A percentile compares a stretch with the other conserved stretches of the same genome.
These are phyloP conservation scores for Rhinolophus sinicus DNA, from an alignment of 2,113 vertebrate species.

Conservation along the genomic window DNA sequence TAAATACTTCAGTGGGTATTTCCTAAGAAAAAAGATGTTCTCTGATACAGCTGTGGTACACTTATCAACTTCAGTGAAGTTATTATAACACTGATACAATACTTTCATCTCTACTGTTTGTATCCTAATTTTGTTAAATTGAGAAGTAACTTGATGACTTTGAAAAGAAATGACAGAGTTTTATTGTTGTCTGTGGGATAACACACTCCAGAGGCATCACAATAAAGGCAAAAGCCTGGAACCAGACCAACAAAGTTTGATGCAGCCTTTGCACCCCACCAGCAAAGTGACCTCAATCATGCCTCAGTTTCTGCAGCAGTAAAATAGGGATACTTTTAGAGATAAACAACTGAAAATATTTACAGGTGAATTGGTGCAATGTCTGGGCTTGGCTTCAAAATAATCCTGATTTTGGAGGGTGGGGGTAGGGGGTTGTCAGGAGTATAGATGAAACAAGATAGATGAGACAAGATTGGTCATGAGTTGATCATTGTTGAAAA, in stretches of 20 bases:
- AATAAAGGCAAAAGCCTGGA: neutral
- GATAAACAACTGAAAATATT: neutral
- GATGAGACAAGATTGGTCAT: neutral
- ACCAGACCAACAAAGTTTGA: neutral
- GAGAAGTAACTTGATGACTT: neutral
- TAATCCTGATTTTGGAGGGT: neutral
- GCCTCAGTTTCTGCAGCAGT: neutral
- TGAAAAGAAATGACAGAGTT: neutral
- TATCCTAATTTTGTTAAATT: neutral
- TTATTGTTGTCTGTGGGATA: neutral
- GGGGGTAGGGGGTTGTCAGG: neutral
- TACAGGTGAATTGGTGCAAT: neutral
- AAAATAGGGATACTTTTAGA: neutral
- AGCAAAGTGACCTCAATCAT: neutral
- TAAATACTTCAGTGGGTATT: neutral
- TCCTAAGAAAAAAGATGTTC: neutral
- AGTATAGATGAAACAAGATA: neutral
- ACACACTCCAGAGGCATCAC: neutral
- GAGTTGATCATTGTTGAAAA: neutral
- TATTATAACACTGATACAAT: neutral
- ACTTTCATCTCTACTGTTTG: neutral
- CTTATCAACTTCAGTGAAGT: neutral
- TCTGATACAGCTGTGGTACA: neutral
- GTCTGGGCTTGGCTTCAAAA: neutral
- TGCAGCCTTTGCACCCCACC: neutral